phyloP scores from a whole-genome alignment of 2,888 invertebrate genomes.

The Drosophila histrio region DNA sequence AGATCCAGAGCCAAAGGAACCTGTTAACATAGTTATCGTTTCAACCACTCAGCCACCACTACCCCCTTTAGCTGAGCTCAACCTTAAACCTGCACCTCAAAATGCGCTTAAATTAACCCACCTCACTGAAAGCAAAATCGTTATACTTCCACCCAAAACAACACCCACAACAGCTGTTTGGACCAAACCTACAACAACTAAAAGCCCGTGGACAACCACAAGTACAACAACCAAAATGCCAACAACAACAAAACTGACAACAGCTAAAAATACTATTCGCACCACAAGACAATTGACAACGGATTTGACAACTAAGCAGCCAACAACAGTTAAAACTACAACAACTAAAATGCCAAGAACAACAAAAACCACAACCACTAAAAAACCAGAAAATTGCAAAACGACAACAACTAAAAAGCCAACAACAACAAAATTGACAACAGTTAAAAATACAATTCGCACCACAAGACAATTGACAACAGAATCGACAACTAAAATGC shows the following conservation, averaged over 20 bases:
- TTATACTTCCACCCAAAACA: background rate
- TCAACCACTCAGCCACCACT: slow-evolving; percentile 23
- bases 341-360: background rate
- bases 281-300: slow-evolving; percentile 6
- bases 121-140: background rate
- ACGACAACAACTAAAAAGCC: background rate
- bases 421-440: slow-evolving; percentile 3
- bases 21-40: slow-evolving; percentile 24
- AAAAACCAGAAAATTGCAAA: no score
- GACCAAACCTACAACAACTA: background rate
- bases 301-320: background rate
- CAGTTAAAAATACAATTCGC: slow-evolving; percentile 1
- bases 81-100: background rate
- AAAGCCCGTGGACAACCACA: slow-evolving; percentile 6
- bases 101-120: background rate
- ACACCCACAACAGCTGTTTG: background rate
- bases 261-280: slow-evolving; percentile 3
- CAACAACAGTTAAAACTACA: background rate
- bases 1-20: background rate
- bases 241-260: background rate
- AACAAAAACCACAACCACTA: background rate
- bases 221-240: slow-evolving; percentile 1
- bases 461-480: background rate
- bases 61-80: background rate
- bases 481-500: background rate